These are phyloP conservation scores for Donacobius atricapilla DNA, from an alignment of 2,113 vertebrate species.

Conservation along the genomic window DNA sequence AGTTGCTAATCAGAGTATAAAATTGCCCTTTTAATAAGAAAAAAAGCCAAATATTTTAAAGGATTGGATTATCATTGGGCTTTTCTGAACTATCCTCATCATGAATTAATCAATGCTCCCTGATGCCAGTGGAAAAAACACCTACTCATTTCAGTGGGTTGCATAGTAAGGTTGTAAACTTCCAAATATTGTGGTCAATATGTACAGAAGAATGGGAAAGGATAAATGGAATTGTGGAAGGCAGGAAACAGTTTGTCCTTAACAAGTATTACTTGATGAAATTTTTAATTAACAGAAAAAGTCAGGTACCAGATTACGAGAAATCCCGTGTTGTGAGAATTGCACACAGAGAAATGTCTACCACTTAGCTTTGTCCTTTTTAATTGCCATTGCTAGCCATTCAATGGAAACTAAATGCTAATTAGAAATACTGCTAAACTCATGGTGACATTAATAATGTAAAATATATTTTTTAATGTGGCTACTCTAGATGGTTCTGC, in stretches of 20 bases:
- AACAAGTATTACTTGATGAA: not conserved
- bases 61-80: not conserved
- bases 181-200: not conserved
- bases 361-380: not conserved
- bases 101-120: not conserved
- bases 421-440: not conserved
- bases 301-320: not conserved
- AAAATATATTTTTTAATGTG: not conserved
- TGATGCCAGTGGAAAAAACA: not conserved
- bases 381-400: not conserved
- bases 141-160: not conserved
- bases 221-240: not conserved
- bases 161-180: not conserved
- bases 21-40: not conserved
- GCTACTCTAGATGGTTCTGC: not conserved
- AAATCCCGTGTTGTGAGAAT: not conserved
- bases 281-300: not conserved
- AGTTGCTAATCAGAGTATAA: not conserved
- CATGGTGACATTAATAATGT: not conserved
- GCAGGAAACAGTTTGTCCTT: not conserved
- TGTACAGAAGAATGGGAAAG: not conserved
- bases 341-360: not conserved
- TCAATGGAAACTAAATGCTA: not conserved
- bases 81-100: not conserved
- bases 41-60: not conserved